Percentiles rank a stretch among this genome's conserved stretches.
Evolutionary conservation across 2,888 invertebrate genomes (phyloP).

Genomic region (Acanthacorydalis orientalis): DNA sequence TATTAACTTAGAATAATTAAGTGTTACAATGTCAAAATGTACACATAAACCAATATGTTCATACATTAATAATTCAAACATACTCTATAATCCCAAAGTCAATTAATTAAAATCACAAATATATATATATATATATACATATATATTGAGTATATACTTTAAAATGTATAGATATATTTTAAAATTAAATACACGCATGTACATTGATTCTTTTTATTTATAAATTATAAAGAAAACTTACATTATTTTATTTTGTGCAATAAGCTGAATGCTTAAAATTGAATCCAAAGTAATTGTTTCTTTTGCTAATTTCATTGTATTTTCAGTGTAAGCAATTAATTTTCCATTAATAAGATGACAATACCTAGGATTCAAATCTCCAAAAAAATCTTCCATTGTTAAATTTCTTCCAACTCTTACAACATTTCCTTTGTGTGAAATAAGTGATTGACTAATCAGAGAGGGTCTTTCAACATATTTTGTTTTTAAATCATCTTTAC

Average conservation of each 20-base stretch:
- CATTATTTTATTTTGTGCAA: conserved; percentile 34
- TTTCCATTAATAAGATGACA: conserved; percentile 55
- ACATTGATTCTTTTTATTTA: background rate
- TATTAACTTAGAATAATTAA: too few species aligned
- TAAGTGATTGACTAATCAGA: conserved; percentile 27
- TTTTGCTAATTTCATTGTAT: conserved; percentile 46
- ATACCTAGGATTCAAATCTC: conserved; percentile 57
- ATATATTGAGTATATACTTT: too few species aligned
- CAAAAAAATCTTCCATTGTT: conserved; percentile 53
- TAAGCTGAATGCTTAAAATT: conserved; percentile 45
- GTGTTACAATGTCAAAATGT: too few species aligned
- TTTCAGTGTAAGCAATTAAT: conserved; percentile 56
- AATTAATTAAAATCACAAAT: too few species aligned
- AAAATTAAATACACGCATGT: too few species aligned
- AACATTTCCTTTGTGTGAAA: conserved; percentile 42
- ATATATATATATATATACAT: too few species aligned
- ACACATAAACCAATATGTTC: too few species aligned
- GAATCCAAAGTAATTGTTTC: conserved; percentile 52
- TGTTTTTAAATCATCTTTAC: conserved; percentile 7
- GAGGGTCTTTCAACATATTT: conserved; percentile 33
- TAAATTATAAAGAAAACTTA: conserved; percentile 16
- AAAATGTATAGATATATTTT: too few species aligned
- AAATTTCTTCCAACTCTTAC: conserved; percentile 39
- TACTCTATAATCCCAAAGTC: too few species aligned
- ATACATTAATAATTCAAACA: too few species aligned